Evolutionary conservation across 2,888 invertebrate species (phyloP), one percentile per base, ranked within the genome.

Genomic region (Thelaira solivaga): DNA sequence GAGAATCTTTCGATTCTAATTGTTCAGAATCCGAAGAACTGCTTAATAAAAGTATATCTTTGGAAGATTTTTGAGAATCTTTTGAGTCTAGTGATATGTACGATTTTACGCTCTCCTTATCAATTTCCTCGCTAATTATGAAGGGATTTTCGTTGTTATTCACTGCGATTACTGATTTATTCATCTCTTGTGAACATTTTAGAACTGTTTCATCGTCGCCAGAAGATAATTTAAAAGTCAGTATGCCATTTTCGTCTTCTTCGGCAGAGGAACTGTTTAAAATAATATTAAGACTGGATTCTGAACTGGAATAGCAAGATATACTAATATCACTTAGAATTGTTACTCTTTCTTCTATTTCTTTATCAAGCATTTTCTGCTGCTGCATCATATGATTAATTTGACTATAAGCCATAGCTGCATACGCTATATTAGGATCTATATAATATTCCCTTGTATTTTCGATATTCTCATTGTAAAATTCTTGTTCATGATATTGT

Each of bases 191-290:
- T 0, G 7, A 7, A 18, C 10, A 43, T 11, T n/a, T 8, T 5
- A 34, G 10, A 6, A 2, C 2, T 4, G 45, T 65, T 16, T 18
- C 22, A 22, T 77, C 79, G 4, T 81, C 76, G 10, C 78, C 81
- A 0, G 85, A 84, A 36, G 84, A 83, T 0, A 86, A 51, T 34
- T 83, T 80, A 24, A 86, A 85, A 7, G 85, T 85, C 1, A 82
- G 62, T 10, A 85, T 49, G 6, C 81, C 79, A 69, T 80, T 61
- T 57, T 80, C 80, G 43, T 80, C 80, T 43, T 72, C 76, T 11
- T 81, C 81, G 2, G 67, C 61, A 0, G 80, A 80, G 4, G 81
- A 76, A 16, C 61, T 76, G 22, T 69, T 65, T 1, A 68, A n/a
- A 53, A 51, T 61, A 2, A 64, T 59, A 29, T 72, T 69, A 39